A percentile compares a stretch with the other conserved stretches of the same genome.
Conservation (phyloP, 2,113 vertebrate species). For the Choloepus hoffmanni region DNA sequence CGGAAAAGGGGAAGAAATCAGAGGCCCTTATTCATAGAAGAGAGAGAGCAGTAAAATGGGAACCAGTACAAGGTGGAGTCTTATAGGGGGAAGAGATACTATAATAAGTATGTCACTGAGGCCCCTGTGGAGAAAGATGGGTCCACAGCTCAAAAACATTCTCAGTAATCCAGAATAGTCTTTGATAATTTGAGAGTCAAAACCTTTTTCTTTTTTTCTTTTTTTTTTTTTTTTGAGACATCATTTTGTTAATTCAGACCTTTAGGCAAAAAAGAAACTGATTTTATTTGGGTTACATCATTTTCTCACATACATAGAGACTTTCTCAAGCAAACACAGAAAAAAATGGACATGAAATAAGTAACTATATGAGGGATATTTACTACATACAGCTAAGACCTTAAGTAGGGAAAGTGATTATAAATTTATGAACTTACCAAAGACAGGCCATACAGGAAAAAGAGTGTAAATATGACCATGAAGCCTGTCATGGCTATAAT, state of each 20-base stretch:
- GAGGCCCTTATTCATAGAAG: not conserved
- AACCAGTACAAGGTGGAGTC: not conserved
- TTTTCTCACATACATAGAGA: not conserved
- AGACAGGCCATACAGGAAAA: conserved; percentile 85
- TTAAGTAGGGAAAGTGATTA: not conserved
- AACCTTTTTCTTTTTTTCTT: not conserved
- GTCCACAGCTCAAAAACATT: not conserved
- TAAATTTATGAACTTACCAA: conserved; percentile 81
- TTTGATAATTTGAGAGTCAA: not conserved
- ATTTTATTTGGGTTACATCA: not conserved
- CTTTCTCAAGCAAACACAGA: not conserved
- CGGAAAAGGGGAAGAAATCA: not conserved
- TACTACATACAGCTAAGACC: not conserved
- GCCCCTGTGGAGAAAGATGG: not conserved
- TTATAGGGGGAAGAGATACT: not conserved
- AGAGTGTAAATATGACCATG: conserved; percentile 73
- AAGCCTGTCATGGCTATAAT: conserved; percentile 82
- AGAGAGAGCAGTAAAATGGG: not conserved
- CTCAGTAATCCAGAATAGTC: not conserved
- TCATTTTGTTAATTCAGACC: not conserved
- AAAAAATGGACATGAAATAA: not conserved
- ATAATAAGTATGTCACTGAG: not conserved
- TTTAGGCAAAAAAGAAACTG: not conserved
- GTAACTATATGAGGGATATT: not conserved
- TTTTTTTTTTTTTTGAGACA: conserved; percentile 5